These are phyloP conservation scores for Phenacoccus solenopsis DNA, from an alignment of 1,140 invertebrate genomes.

Conservation along the genomic window DNA sequence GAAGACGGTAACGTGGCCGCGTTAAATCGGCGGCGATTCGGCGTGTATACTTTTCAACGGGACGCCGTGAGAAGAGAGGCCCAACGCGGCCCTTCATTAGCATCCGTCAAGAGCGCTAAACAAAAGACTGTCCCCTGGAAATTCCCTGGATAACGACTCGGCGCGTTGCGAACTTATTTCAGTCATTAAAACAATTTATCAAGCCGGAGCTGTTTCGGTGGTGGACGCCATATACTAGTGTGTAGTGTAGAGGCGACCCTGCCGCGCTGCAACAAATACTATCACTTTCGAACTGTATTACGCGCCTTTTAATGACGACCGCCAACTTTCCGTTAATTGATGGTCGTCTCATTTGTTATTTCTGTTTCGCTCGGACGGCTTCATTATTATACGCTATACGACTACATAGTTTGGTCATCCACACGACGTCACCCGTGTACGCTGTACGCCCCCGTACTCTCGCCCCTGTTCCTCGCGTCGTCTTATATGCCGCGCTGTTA, in stretches of 20 bases:
- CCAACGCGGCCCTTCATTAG: slow-evolving; percentile 13
- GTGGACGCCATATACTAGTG: too few relatives aligned
- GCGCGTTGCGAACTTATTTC: slow-evolving; percentile 16
- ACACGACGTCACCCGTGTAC: slow-evolving; percentile 14
- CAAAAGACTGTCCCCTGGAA: slow-evolving; percentile 17
- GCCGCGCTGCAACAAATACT: not conserved
- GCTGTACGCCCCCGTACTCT: too few relatives aligned
- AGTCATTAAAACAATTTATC: slow-evolving; percentile 16
- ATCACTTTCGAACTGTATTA: slow-evolving; percentile 10
- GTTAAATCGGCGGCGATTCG: too few relatives aligned
- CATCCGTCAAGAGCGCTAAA: slow-evolving; percentile 14
- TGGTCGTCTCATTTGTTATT: slow-evolving; percentile 17
- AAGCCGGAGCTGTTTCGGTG: not conserved
- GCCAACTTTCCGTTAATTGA: slow-evolving; percentile 15
- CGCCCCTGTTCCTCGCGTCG: too few relatives aligned
- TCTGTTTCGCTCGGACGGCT: slow-evolving; percentile 13
- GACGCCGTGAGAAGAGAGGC: not conserved
- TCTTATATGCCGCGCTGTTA: too few relatives aligned
- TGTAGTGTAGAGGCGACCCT: not conserved
- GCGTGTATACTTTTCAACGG: not conserved
- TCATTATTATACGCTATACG: slow-evolving; percentile 9
- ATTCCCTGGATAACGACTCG: slow-evolving; percentile 14
- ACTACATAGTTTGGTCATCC: not conserved
- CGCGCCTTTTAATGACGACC: slow-evolving; percentile 16
- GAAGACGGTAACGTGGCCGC: not conserved